Evolutionary conservation across 2,797 vertebrate genomes (phyloP).

Genomic region (Octomys mimax): DNA sequence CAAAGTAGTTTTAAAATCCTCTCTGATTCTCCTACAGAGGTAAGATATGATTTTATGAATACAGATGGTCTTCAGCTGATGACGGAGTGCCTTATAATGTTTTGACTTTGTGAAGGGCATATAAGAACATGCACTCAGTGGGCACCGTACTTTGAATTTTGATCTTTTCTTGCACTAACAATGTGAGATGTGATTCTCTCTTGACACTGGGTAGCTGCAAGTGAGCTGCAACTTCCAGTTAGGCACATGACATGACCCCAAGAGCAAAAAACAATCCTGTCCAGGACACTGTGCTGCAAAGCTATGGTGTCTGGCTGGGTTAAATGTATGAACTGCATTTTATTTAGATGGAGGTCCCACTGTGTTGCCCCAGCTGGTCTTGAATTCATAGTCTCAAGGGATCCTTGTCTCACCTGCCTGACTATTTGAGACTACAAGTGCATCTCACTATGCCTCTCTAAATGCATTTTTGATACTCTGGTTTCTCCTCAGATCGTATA

Average conservation of each 20-base stretch:
- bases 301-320: not conserved
- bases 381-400: not conserved
- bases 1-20: not conserved
- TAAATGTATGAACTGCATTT: not conserved
- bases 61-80: not conserved
- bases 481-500: too few relatives aligned
- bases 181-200: not conserved
- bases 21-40: not conserved
- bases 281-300: not conserved
- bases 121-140: not conserved
- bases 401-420: not conserved
- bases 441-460: not conserved
- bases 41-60: not conserved
- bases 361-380: not conserved
- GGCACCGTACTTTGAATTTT: not conserved
- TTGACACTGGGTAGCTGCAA: not conserved
- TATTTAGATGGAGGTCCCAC: not conserved
- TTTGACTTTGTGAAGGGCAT: not conserved
- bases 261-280: not conserved
- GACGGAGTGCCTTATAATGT: not conserved
- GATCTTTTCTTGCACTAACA: not conserved
- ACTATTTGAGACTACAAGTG: not conserved
- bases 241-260: not conserved
- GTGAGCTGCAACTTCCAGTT: not conserved
- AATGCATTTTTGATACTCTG: not conserved